phyloP scores from a whole-genome alignment of 2,797 vertebrate genomes.

The Myotis myotis region DNA sequence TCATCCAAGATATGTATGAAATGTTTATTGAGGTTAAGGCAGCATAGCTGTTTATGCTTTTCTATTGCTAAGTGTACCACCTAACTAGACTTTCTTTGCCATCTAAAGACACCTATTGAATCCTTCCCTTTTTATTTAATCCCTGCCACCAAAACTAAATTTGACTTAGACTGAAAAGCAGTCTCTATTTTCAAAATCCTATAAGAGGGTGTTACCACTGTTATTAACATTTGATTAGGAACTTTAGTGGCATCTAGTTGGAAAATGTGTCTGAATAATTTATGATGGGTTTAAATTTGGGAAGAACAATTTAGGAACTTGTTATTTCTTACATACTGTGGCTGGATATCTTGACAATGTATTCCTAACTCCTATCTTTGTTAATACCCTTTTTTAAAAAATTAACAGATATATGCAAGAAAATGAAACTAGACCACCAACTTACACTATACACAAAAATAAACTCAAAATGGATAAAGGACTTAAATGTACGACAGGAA shows the following conservation, averaged over 20 bases:
- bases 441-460: too few species aligned
- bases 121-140: not conserved
- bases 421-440: too few species aligned
- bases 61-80: not conserved
- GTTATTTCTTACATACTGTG: not conserved
- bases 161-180: not conserved
- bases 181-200: not conserved
- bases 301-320: not conserved
- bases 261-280: not conserved
- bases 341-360: not conserved
- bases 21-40: not conserved
- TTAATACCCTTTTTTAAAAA: not conserved
- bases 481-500: too few species aligned
- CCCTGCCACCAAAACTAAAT: not conserved
- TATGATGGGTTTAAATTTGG: not conserved
- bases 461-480: too few species aligned
- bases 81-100: not conserved
- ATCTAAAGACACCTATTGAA: not conserved
- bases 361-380: not conserved
- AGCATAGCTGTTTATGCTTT: not conserved
- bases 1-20: not conserved
- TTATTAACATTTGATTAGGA: not conserved
- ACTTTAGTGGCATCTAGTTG: not conserved
- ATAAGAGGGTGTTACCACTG: not conserved
- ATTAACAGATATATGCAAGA: too few species aligned